These are phyloP conservation scores for Mus pahari DNA, from an alignment of 2,113 vertebrate genomes.

Conservation along the genomic window DNA sequence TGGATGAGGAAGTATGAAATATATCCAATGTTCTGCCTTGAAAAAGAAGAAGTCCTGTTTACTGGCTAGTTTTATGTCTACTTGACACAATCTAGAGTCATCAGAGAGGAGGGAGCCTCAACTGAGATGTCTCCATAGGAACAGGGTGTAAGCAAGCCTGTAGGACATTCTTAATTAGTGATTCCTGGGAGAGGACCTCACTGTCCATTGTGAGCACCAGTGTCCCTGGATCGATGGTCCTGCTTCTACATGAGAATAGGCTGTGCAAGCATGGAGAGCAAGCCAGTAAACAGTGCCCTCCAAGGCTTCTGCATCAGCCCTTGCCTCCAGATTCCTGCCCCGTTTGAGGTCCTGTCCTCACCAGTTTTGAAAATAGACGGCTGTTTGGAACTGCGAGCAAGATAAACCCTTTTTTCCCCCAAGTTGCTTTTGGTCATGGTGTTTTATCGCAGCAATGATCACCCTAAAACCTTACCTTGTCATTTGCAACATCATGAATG, in stretches of 20 bases:
- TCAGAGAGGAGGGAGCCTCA: not conserved
- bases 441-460: not conserved
- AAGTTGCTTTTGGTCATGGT: not conserved
- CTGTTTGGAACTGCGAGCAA: not conserved
- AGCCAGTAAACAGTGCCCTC: not conserved
- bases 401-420: not conserved
- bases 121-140: not conserved
- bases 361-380: not conserved
- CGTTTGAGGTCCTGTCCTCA: not conserved
- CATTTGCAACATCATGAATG: not conserved
- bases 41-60: not conserved
- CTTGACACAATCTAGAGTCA: not conserved
- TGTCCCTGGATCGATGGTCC: not conserved
- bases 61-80: not conserved
- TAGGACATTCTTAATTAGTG: not conserved
- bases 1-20: not conserved
- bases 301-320: not conserved
- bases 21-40: not conserved
- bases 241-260: not conserved
- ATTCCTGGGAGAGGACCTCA: not conserved
- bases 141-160: not conserved
- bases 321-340: not conserved
- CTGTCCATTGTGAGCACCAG: not conserved
- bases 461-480: not conserved
- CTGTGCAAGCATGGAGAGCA: not conserved